These are phyloP conservation scores for Peromyscus leucopus DNA, from an alignment of 2,113 vertebrate species.

Conservation along the genomic window DNA sequence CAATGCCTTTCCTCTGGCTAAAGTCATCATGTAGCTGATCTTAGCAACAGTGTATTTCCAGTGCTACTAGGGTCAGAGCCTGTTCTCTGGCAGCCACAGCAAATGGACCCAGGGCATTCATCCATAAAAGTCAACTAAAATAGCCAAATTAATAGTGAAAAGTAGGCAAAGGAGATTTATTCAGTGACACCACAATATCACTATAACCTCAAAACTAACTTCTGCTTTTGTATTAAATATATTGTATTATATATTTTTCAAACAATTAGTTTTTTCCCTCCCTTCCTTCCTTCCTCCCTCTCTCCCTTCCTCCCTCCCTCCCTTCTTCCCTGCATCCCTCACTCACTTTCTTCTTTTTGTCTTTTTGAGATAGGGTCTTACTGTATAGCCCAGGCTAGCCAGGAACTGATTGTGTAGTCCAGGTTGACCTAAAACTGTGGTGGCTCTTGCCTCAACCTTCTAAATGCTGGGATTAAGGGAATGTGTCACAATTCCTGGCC, in stretches of 20 bases:
- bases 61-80: background rate
- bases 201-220: background rate
- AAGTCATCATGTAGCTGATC: background rate
- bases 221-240: background rate
- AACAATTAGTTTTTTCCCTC: background rate
- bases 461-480: background rate
- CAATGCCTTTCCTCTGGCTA: background rate
- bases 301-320: rapidly evolving
- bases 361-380: background rate
- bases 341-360: too few species aligned
- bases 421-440: background rate
- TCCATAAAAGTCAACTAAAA: background rate
- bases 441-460: background rate
- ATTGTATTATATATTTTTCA: background rate
- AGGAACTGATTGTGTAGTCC: background rate
- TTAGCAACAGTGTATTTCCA: background rate
- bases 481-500: background rate
- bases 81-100: background rate
- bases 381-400: background rate
- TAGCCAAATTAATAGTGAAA: background rate
- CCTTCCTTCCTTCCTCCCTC: background rate
- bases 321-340: background rate
- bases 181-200: background rate
- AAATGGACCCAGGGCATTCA: background rate
- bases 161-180: background rate